A percentile compares a stretch with the other conserved stretches of the same genome.
These are phyloP conservation scores for Cephalotes varians DNA, from an alignment of 2,888 invertebrate genomes.

Conservation along the genomic window DNA sequence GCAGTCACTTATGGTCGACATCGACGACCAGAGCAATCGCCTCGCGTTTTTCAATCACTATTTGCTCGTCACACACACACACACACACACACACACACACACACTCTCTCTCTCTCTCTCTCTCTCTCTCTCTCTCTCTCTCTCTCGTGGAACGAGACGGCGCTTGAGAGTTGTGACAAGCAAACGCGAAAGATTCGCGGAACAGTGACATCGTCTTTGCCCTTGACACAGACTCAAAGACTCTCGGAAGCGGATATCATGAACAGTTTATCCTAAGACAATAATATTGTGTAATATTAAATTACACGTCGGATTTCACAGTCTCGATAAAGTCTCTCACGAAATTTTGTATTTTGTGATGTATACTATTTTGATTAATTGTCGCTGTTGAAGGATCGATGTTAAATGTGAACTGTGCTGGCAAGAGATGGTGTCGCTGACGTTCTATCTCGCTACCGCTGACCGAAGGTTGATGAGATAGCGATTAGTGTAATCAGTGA, in stretches of 20 bases:
- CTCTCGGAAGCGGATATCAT: background rate
- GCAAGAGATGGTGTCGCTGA: slow-evolving; percentile 9
- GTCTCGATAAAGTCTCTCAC: too few species aligned
- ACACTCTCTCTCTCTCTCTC: background rate
- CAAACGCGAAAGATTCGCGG: slow-evolving; percentile 8
- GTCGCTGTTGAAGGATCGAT: slow-evolving; percentile 22
- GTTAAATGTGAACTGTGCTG: background rate
- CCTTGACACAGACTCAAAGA: background rate
- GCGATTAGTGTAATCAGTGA: slow-evolving; percentile 64
- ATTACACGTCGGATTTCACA: background rate
- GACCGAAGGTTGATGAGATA: slow-evolving; percentile 35
- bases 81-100: too few species aligned
- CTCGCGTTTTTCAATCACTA: background rate
- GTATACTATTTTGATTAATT: slow-evolving; percentile 6
- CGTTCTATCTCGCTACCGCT: slow-evolving; percentile 9
- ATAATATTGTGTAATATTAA: background rate
- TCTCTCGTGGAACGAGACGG: slow-evolving; percentile 4
- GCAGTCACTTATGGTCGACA: slow-evolving; percentile 62
- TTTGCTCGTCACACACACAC: background rate
- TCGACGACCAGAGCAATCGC: slow-evolving; percentile 54
- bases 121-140: background rate
- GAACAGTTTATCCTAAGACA: too few species aligned
- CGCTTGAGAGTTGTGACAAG: background rate
- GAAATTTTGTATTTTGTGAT: slow-evolving; percentile 18
- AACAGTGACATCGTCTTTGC: slow-evolving; percentile 6